Conservation (phyloP, 2,113 vertebrate species). For the Cyprinus carpio region DNA sequence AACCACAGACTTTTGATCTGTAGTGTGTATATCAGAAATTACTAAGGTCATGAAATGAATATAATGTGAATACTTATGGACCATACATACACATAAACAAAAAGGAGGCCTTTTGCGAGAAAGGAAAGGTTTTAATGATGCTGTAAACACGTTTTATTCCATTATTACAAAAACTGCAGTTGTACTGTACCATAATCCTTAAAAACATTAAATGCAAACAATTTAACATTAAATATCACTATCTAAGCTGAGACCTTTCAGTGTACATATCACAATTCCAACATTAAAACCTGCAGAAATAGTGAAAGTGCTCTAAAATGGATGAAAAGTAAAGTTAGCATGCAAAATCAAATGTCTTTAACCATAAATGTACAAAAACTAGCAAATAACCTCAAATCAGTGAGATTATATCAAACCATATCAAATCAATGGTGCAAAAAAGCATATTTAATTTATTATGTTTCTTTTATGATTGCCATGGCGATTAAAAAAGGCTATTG, state of each 20-base stretch:
- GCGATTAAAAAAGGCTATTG: background rate
- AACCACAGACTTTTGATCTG: too few relatives aligned
- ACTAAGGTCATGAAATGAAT: too few relatives aligned
- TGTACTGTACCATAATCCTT: constrained; percentile 28
- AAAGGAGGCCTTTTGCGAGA: constrained; percentile 34
- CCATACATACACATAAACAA: background rate
- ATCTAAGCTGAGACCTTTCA: constrained; percentile 26
- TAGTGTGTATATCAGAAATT: too few relatives aligned
- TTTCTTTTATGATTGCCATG: constrained; percentile 21
- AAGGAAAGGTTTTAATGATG: constrained; percentile 64
- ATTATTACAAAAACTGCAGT: constrained; percentile 45
- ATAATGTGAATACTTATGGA: too few relatives aligned
- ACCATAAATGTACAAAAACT: background rate
- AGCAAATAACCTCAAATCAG: background rate
- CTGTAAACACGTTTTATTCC: constrained; percentile 64
- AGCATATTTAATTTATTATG: background rate
- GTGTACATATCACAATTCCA: constrained; percentile 31
- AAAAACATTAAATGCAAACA: constrained; percentile 49
- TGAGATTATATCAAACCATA: constrained; percentile 1
- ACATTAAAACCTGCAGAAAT: constrained; percentile 41
- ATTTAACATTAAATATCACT: constrained; percentile 40
- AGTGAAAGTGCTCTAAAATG: constrained; percentile 11
- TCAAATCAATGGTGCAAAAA: background rate
- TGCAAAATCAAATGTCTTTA: constrained; percentile 32
- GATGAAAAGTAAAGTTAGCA: constrained; percentile 12